A percentile compares a stretch with the other conserved stretches of the same genome.
These are phyloP conservation scores for Psilopsiagon aurifrons DNA, from an alignment of 2,113 vertebrate genomes.

Conservation along the genomic window DNA sequence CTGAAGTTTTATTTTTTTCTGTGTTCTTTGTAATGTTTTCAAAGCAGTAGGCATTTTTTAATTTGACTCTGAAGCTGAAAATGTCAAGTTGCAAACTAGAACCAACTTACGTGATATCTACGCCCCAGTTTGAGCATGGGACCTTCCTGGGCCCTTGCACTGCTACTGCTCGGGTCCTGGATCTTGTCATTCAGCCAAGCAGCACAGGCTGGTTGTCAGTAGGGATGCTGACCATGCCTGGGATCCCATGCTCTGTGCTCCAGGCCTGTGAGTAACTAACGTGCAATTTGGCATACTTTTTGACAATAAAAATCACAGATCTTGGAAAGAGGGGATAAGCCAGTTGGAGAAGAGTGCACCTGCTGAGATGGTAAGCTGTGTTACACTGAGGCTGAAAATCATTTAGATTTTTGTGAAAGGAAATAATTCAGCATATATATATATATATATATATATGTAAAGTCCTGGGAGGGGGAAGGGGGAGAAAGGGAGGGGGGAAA, in stretches of 20 bases:
- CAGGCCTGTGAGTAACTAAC: neutral
- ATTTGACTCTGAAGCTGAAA: neutral
- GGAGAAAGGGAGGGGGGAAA: neutral
- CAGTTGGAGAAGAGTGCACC: neutral
- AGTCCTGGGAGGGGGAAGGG: neutral
- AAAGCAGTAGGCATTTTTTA: neutral
- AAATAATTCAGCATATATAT: neutral
- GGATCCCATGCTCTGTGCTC: neutral
- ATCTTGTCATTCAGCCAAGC: neutral
- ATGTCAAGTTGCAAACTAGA: neutral
- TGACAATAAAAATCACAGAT: neutral
- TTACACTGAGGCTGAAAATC: neutral
- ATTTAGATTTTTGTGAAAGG: neutral
- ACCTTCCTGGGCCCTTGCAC: neutral
- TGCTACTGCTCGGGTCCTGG: neutral
- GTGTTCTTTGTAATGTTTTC: neutral
- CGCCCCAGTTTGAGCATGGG: neutral
- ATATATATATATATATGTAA: neutral
- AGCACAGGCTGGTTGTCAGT: neutral
- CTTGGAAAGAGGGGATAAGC: neutral
- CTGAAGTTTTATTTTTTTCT: neutral
- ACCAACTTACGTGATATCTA: neutral
- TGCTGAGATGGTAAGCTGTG: neutral
- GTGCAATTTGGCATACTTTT: neutral
- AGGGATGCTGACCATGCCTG: fast-evolving